Conservation (phyloP, 2,113 vertebrate genomes). For the Xenotilapia caudafasciata region DNA sequence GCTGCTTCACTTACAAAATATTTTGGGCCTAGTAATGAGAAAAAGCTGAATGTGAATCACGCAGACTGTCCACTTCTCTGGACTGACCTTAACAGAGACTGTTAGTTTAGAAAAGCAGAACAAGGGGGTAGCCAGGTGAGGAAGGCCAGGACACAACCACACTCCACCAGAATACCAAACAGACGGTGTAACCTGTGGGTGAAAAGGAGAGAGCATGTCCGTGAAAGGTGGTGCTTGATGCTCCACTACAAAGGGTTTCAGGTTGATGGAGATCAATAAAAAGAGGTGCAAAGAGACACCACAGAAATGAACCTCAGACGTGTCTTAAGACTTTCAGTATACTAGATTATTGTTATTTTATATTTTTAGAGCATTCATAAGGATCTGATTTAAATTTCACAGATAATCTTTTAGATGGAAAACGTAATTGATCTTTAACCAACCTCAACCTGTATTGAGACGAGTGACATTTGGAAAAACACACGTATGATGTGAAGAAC, state of each 20-base stretch:
- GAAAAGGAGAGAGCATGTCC: constrained; percentile 4
- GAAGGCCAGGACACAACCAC: constrained; percentile 13
- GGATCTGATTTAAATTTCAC: constrained; percentile 10
- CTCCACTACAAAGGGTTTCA: background rate
- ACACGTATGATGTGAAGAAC: background rate
- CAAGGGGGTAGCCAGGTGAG: constrained; percentile 30
- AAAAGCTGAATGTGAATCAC: background rate
- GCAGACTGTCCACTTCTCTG: background rate
- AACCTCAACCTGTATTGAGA: constrained; percentile 6
- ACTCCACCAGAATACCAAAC: constrained; percentile 35
- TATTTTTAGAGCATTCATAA: background rate
- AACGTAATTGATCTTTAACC: background rate
- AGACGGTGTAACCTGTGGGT: constrained; percentile 17
- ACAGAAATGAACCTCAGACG: background rate
- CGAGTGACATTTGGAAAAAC: constrained; percentile 44
- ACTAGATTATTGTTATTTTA: background rate
- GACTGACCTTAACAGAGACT: constrained; percentile 27
- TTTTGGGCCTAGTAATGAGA: background rate
- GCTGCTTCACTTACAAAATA: background rate
- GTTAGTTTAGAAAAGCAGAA: constrained; percentile 21
- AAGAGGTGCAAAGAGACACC: background rate
- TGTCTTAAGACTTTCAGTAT: background rate
- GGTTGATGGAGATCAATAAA: constrained; percentile 21
- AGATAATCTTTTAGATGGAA: constrained; percentile 7
- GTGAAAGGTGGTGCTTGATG: constrained; percentile 1